Evolutionary conservation across 2,888 invertebrate genomes (phyloP), one percentile per base, ranked within the genome.

Genomic region (Sesia apiformis): DNA sequence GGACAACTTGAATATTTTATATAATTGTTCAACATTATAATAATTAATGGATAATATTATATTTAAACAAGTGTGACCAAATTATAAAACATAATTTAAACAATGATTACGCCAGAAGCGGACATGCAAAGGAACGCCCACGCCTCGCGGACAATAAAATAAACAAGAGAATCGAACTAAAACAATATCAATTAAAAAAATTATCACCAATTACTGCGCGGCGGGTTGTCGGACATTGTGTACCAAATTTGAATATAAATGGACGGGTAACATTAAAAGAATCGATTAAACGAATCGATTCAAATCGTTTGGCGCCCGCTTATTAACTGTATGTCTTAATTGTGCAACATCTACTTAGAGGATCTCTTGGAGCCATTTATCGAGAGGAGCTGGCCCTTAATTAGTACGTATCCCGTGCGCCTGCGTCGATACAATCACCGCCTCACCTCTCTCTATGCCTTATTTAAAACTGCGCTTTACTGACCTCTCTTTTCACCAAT

Each of bases 351-450:
- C 68, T 62, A 64, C 63, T 61, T 57, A 58, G 64, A 65, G 67
- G 63, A 68, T 64, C 70, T 67, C 59, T 7, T 67, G 58, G 38
- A 58, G 60, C 60, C 67, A 67, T 70, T 72, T 72, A 72, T 74
- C 69, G 68, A 63, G 65, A 65, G 64, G 67, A 68, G 65, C 65
- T 57, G 64, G 69, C 66, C 78, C 77, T 86, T 86, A 88, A 87
- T 87, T 86, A 87, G 85, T 86, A 81, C 76, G 79, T 81, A 81
- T 79, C 74, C 69, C 74, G 72, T 73, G 76, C 72, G 70, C 74
- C 62, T 66, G 74, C 69, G 65, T 69, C 72, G 86, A 87, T 86
- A 77, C 69, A 68, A 86, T 88, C 84, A 62, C 70, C 63, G 75
- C 72, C 75, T 79, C 84, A 83, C 83, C 81, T 78, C 73, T 72